A percentile compares a stretch with the other conserved stretches of the same genome.
Conservation (phyloP, 2,888 invertebrate genomes). For the Dyspetes luteomarginatus region DNA sequence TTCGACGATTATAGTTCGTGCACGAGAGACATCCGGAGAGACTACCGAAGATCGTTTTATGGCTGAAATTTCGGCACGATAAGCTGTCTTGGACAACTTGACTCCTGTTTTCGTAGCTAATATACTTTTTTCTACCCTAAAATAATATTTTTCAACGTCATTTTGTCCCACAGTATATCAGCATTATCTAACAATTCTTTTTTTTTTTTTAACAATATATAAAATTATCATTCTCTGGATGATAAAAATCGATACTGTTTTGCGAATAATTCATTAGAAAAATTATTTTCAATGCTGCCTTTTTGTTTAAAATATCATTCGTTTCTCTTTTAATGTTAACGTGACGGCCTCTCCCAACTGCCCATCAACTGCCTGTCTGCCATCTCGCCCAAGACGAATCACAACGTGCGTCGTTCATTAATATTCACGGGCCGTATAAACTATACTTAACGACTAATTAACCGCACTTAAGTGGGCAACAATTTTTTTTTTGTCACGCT, state of each 20-base stretch:
- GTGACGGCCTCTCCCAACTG: too few species aligned
- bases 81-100: slow-evolving; percentile 46
- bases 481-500: slow-evolving; percentile 43
- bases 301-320: too few species aligned
- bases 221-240: too few species aligned
- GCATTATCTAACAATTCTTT: too few species aligned
- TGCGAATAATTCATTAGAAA: too few species aligned
- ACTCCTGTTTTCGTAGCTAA: slow-evolving; percentile 28
- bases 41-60: background rate
- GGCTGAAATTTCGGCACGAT: slow-evolving; percentile 47
- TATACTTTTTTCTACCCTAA: background rate
- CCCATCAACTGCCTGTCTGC: background rate
- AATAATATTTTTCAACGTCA: slow-evolving; percentile 18
- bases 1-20: slow-evolving; percentile 54
- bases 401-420: slow-evolving; percentile 38
- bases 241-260: too few species aligned
- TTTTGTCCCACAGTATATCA: too few species aligned
- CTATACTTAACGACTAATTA: slow-evolving; percentile 65
- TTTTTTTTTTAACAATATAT: too few species aligned
- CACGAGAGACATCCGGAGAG: background rate
- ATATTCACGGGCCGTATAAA: slow-evolving; percentile 54
- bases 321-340: too few species aligned
- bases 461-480: slow-evolving; percentile 47
- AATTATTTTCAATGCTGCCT: too few species aligned
- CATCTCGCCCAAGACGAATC: slow-evolving; percentile 30